phyloP scores from a whole-genome alignment of 2,113 vertebrate genomes.

The Rhipidura dahli region DNA sequence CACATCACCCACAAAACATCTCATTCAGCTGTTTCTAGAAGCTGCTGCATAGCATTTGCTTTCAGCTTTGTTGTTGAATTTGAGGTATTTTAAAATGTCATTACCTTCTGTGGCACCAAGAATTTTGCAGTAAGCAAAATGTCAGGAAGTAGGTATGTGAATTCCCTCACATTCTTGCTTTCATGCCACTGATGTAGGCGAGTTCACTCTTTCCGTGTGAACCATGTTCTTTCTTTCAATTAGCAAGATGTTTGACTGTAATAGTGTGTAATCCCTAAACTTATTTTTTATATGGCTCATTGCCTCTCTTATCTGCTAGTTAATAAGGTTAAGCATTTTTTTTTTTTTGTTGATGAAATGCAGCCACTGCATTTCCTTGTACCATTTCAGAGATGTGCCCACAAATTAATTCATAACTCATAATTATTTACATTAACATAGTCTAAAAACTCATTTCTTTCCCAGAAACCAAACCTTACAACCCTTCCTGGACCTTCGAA shows the following conservation, averaged over 20 bases:
- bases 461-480: not conserved
- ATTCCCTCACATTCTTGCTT: not conserved
- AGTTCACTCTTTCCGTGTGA: not conserved
- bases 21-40: slow-evolving; percentile 10
- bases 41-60: not conserved
- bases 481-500: not conserved
- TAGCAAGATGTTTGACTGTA: not conserved
- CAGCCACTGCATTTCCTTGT: not conserved
- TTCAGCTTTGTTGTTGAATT: not conserved
- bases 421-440: not conserved
- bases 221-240: not conserved
- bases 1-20: not conserved
- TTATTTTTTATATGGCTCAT: not conserved
- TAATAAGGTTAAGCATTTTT: not conserved
- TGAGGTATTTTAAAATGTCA: slow-evolving; percentile 26
- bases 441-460: not conserved
- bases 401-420: not conserved
- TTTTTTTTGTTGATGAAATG: not conserved
- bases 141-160: not conserved
- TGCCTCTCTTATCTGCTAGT: not conserved
- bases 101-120: not conserved
- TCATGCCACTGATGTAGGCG: not conserved
- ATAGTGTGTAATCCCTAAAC: not conserved
- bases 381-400: not conserved
- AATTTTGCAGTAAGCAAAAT: slow-evolving; percentile 36